Percentiles rank a stretch among this genome's conserved stretches.
Conservation (phyloP, 1,140 invertebrate genomes). For the Drosophila pseudoananassae region DNA sequence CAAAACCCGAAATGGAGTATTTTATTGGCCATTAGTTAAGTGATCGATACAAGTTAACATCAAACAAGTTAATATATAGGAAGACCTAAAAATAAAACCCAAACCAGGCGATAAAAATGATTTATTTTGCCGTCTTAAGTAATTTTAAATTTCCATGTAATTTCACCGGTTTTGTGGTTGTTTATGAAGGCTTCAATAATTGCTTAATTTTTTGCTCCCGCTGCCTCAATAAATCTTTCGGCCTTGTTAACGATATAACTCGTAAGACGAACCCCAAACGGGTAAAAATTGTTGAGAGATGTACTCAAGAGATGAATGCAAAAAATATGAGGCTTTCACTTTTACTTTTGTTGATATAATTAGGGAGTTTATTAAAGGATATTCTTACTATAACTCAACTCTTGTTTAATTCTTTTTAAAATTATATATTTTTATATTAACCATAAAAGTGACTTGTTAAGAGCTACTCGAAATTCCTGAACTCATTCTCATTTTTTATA, state of each 20-base stretch:
- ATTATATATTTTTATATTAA: neutral
- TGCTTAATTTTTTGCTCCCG: constrained; percentile 19
- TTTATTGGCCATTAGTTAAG: constrained; percentile 15
- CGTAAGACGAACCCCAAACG: constrained; percentile 23
- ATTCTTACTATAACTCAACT: neutral
- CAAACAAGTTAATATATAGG: neutral
- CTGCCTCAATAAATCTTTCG: constrained; percentile 37
- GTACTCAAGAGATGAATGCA: constrained; percentile 21
- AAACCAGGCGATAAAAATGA: constrained; percentile 3
- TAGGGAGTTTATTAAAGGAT: neutral
- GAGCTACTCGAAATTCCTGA: neutral
- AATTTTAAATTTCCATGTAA: constrained; percentile 21
- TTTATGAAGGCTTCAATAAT: constrained; percentile 20
- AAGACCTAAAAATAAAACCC: neutral
- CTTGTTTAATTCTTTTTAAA: neutral
- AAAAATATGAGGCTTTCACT: constrained; percentile 20
- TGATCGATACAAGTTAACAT: neutral
- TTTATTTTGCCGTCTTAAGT: neutral
- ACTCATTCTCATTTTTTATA: neutral
- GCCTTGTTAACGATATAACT: constrained; percentile 19
- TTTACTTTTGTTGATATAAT: constrained; percentile 15
- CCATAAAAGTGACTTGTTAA: neutral
- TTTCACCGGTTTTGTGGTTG: constrained; percentile 7
- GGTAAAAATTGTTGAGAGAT: constrained; percentile 28
- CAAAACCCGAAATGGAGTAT: neutral